Evolutionary conservation across 2,113 vertebrate species (phyloP), one percentile per base, ranked within the genome.

Genomic region (Serilophus lunatus): DNA sequence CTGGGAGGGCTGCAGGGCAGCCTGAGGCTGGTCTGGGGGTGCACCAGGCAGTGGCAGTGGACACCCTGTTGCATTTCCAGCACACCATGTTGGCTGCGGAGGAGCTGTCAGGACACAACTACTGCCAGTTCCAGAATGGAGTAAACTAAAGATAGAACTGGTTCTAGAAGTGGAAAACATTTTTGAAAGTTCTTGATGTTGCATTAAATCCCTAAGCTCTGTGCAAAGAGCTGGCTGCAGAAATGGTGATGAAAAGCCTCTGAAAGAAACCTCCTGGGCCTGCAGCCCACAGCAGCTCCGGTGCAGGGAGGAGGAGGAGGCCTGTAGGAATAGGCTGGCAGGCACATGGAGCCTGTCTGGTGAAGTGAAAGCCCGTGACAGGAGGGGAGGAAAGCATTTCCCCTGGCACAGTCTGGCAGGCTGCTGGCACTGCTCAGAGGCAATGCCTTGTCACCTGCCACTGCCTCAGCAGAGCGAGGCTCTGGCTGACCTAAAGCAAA

Each of bases 41-140:
- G 10, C 29, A 71, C 31, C 44, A 77, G 59, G 54, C 9, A 3
- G 18, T 13, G n/a, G 11, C 1, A 4, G 10, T 8, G 72, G 72
- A 75, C n/a, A 72, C 6, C 31, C 57, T 0, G 0, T 6, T 18
- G 24, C 9, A 1, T 33, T 53, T 25, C 85, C 72, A 68, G 64
- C 13, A 6, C 16, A 12, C 38, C 49, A 36, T 9, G 1, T 1
- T 0, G 1, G 44, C 49, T 40, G 29, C 10, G 7, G 42, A 42
- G 50, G 45, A 56, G 28, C 23, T 45, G 14, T 12, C 44, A 35
- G 59, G 85, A 45, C 53, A 29, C 18, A 4, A 10, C 25, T 3
- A 0, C 29, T 56, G 36, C 12, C 68, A 12, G 11, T 28, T 56
- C 53, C 70, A 70, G 69, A 33, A 53, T 60, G 35, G 7, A 42